Conservation (phyloP, 2,113 vertebrate genomes). For the Zingel zingel region DNA sequence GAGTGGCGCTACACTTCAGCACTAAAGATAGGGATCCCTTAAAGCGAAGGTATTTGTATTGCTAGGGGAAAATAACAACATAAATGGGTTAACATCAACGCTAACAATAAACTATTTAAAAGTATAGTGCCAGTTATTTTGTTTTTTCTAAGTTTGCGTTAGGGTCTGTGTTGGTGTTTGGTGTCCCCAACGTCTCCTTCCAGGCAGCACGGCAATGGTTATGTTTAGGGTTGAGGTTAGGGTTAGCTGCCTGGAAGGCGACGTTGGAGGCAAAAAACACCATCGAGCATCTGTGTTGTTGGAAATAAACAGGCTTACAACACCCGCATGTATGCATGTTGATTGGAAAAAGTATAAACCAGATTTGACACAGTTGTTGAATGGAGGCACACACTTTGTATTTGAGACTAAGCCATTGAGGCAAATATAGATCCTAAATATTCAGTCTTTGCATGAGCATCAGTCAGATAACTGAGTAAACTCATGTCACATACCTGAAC, state of each 20-base stretch:
- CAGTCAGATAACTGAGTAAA: neutral
- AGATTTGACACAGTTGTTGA: neutral
- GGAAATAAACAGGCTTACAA: neutral
- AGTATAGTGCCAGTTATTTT: neutral
- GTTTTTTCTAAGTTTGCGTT: neutral
- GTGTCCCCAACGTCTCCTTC: no score
- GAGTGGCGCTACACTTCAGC: slow-evolving; percentile 89
- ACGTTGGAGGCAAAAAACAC: no score
- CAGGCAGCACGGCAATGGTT: no score
- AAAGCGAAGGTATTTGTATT: slow-evolving; percentile 95
- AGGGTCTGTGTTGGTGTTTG: neutral
- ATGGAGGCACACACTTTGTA: neutral
- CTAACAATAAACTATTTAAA: neutral
- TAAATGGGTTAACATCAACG: neutral
- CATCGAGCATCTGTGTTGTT: no score
- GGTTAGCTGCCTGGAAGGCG: no score
- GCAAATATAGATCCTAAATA: neutral
- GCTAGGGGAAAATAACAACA: slow-evolving; percentile 78
- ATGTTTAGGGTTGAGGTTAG: no score
- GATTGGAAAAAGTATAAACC: neutral
- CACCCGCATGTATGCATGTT: neutral
- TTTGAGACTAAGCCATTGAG: neutral
- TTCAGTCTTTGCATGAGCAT: neutral
- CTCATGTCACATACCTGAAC: slow-evolving; percentile 87
- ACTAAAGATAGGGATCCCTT: slow-evolving; percentile 89